Conservation (phyloP, 2,113 vertebrate genomes). For the Ictalurus punctatus region DNA sequence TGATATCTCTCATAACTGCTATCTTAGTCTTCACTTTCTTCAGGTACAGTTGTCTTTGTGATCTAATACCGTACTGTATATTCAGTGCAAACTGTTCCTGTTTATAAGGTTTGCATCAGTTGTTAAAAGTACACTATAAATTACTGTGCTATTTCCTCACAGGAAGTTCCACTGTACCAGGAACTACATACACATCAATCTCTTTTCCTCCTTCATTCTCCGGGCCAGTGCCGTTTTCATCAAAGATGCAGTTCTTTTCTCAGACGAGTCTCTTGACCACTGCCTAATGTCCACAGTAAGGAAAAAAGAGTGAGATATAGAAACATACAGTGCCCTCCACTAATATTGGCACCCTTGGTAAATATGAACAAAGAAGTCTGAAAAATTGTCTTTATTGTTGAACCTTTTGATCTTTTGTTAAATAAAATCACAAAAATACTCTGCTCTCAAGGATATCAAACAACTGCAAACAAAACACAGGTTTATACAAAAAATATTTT, state of each 20-base stretch:
- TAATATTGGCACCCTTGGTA: too few relatives aligned
- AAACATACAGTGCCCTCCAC: too few relatives aligned
- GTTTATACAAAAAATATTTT: too few relatives aligned
- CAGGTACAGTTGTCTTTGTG: constrained; percentile 63
- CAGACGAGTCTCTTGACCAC: constrained; percentile 77
- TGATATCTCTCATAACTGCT: constrained; percentile 75
- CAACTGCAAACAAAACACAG: too few relatives aligned
- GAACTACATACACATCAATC: constrained; percentile 88
- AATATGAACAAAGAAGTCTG: too few relatives aligned
- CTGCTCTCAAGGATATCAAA: too few relatives aligned
- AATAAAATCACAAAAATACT: too few relatives aligned
- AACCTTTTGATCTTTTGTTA: too few relatives aligned
- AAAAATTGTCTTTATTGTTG: too few relatives aligned
- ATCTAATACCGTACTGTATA: too few relatives aligned
- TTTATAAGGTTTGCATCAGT: neutral
- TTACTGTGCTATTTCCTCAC: neutral
- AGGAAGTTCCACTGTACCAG: constrained; percentile 88
- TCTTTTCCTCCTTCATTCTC: constrained; percentile 84
- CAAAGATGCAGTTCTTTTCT: constrained; percentile 81
- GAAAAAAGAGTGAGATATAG: neutral
- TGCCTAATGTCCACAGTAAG: constrained; percentile 83
- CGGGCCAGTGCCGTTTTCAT: constrained; percentile 79
- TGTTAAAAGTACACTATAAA: neutral
- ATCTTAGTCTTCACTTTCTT: constrained; percentile 73
- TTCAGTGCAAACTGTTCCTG: neutral